These are phyloP conservation scores for Coelopa pilipes DNA, from an alignment of 2,888 invertebrate species.

Conservation along the genomic window DNA sequence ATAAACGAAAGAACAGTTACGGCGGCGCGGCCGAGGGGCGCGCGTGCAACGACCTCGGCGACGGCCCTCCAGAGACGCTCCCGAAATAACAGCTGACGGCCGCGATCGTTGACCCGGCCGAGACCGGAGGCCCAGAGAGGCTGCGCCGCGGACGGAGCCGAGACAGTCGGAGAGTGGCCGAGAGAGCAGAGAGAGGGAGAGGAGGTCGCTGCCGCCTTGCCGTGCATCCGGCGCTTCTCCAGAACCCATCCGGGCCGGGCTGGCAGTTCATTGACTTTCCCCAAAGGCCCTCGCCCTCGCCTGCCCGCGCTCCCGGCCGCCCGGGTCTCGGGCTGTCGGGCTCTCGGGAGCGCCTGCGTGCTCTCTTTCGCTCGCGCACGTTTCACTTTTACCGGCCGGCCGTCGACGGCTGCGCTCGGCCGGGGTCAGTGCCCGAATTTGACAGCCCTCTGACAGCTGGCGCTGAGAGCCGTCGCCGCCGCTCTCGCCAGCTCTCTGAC, in stretches of 20 bases:
- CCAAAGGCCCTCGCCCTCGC: slow-evolving; percentile 1
- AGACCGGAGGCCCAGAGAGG: not conserved
- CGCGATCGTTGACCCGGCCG: not conserved
- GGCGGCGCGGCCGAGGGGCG: not conserved
- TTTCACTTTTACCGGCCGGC: slow-evolving; percentile 47
- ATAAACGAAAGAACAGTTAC: slow-evolving; percentile 33
- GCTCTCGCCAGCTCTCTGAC: not conserved
- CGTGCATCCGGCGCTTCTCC: not conserved
- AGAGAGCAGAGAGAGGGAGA: not conserved
- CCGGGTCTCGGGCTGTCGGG: no score
- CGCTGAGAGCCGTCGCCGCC: not conserved
- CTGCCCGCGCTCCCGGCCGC: not conserved
- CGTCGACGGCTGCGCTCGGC: slow-evolving; percentile 12
- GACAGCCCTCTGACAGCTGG: slow-evolving; percentile 31
- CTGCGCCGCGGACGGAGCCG: not conserved
- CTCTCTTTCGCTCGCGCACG: slow-evolving; percentile 3
- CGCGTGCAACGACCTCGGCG: slow-evolving; percentile 28
- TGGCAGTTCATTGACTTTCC: slow-evolving; percentile 33
- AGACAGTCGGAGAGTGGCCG: not conserved
- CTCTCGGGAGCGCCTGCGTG: no score
- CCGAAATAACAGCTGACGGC: slow-evolving; percentile 33
- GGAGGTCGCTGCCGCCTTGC: not conserved
- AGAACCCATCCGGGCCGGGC: not conserved
- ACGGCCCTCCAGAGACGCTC: slow-evolving; percentile 12
- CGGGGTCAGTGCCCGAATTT: slow-evolving; percentile 45